Evolutionary conservation across 2,888 invertebrate genomes (phyloP), one percentile per base, ranked within the genome.

Genomic region (Ryuthela nishihirai): DNA sequence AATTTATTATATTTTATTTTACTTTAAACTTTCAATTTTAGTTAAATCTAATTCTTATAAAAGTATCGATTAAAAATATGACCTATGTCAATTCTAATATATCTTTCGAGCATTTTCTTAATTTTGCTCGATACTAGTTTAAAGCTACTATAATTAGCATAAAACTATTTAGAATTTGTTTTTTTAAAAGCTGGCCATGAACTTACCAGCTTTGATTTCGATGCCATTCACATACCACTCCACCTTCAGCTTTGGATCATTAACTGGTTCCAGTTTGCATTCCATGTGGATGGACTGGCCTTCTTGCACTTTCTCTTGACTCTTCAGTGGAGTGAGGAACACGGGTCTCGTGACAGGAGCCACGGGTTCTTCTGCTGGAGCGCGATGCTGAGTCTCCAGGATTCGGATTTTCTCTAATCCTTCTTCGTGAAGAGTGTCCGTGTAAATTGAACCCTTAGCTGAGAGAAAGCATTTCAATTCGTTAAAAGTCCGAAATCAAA

Each of bases 191-290:
- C n/a, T n/a, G n/a, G n/a, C n/a, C n/a, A n/a, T n/a, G n/a, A 43
- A 68, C 70, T 67, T 73, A 85, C 78, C 78, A 73, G 65, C 77
- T 71, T 85, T 85, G 61, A 97, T 84, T 68, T 89, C 88, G 65
- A 89, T 84, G 45, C 93, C 94, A 74, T 97, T 94, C 59, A 89
- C 87, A 79, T 86, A 95, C 97, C 97, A 97, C 80, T 95, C 94
- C 6, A 76, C 88, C 73, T 84, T 88, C 58, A 93, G 76, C 69
- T 91, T 87, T 1, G 91, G 81, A 74, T 93, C 93, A 71, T 90
- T 91, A 58, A 93, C 87, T 10, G 93, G 93, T 72, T 91, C 90
- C 36, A 93, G 87, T 67, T 91, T 83, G 72, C 90, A 90, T 76
- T 93, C 93, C 67, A 93, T 80, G 77, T 93, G 93, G 62, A 88